Evolutionary conservation across 1,140 invertebrate genomes (phyloP).

Genomic region (Eriosoma lanigerum): DNA sequence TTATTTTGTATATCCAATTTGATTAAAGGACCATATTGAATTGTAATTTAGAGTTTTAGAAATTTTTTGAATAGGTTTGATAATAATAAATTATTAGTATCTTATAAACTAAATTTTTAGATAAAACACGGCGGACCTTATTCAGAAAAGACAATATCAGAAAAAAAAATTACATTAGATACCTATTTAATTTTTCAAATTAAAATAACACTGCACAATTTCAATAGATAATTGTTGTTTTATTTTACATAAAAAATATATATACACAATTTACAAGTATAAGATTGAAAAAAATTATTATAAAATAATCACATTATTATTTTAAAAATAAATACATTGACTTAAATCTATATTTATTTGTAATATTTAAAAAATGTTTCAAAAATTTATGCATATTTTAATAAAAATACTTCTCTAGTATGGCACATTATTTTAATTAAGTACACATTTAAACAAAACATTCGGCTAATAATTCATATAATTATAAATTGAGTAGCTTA

Average conservation of each 20-base stretch:
- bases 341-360: conserved; percentile 5
- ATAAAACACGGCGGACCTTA: too few relatives aligned
- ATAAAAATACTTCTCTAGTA: conserved; percentile 33
- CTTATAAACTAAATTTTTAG: too few relatives aligned
- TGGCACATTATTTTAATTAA: conserved; percentile 45
- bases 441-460: neutral
- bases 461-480: neutral
- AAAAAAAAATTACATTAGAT: too few relatives aligned
- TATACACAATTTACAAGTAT: conserved; percentile 37
- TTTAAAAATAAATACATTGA: conserved; percentile 8
- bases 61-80: too few relatives aligned
- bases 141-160: too few relatives aligned
- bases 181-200: too few relatives aligned
- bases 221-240: conserved; percentile 1
- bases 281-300: neutral
- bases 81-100: too few relatives aligned
- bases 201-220: neutral
- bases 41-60: too few relatives aligned
- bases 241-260: conserved; percentile 31
- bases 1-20: too few relatives aligned
- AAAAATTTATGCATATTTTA: conserved; percentile 46
- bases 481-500: neutral
- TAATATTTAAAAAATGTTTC: conserved; percentile 50
- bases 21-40: too few relatives aligned
- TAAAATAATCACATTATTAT: conserved; percentile 26